phyloP scores from a whole-genome alignment of 2,888 invertebrate species.

The Sminthurinus aureus region DNA sequence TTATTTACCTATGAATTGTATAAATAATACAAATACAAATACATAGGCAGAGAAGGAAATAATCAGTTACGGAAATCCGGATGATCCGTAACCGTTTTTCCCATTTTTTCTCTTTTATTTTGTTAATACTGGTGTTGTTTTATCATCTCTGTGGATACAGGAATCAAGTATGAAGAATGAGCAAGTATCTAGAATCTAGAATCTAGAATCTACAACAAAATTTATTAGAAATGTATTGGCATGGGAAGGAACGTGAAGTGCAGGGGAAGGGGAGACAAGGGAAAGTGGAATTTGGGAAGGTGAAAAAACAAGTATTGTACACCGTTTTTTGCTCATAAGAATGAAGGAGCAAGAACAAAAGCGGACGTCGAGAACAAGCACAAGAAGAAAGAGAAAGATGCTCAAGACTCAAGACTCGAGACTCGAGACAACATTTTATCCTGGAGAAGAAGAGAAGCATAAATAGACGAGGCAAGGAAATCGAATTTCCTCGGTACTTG shows the following conservation, averaged over 20 bases:
- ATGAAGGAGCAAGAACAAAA: not conserved
- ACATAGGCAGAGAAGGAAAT: too few relatives aligned
- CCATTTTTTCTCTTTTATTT: too few relatives aligned
- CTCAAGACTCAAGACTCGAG: too few relatives aligned
- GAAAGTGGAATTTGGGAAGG: not conserved
- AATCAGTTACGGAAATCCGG: too few relatives aligned
- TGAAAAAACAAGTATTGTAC: not conserved
- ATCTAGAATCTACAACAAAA: not conserved
- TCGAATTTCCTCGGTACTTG: conserved; percentile 36
- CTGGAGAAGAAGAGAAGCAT: conserved; percentile 27
- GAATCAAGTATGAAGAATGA: too few relatives aligned
- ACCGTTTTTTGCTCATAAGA: not conserved
- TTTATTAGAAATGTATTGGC: not conserved
- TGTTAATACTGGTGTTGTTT: too few relatives aligned
- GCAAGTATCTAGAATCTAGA: not conserved
- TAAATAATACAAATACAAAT: too few relatives aligned
- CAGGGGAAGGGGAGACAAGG: not conserved
- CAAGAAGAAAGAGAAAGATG: not conserved
- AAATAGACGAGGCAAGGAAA: conserved; percentile 39
- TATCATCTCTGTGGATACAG: too few relatives aligned
- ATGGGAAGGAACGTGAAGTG: not conserved
- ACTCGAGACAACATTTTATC: conserved; percentile 34
- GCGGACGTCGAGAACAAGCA: not conserved
- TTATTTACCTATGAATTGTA: too few relatives aligned
- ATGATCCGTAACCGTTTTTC: too few relatives aligned